Evolutionary conservation across 2,113 vertebrate genomes (phyloP), one percentile per base, ranked within the genome.

Genomic region (Anser brachyrhynchus): DNA sequence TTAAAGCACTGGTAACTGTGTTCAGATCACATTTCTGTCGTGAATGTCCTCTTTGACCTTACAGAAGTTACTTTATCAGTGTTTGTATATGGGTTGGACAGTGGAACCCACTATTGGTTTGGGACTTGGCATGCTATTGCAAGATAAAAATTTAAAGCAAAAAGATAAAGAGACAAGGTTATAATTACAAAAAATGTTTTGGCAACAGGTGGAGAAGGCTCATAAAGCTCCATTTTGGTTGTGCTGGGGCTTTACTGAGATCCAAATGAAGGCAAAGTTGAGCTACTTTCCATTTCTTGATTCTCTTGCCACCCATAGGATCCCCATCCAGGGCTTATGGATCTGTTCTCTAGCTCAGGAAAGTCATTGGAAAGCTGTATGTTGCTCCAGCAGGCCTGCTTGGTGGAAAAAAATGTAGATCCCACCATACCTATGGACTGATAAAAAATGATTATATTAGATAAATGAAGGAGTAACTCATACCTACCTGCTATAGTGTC

Each of bases 41-140:
- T 18, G 7, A 70, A 51, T 37, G 88, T 94, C 95, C 86, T 92
- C 39, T 89, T 67, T 93, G 88, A 93, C 93, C 92, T 94, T 89
- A 31, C 59, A 69, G 9, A 9, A 83, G 76, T 84, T 55, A 57
- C 75, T 92, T 90, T 94, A 90, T 92, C 93, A 37, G 51, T 87
- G 70, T 94, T 92, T 95, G 86, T 82, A 41, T 11, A 0, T 4
- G 4, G 46, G 4, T 0, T 31, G 52, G 70, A 91, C 88, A 69
- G 51, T 87, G 52, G 80, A 65, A 87, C 5, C 0, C 3, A 9
- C 41, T 79, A 55, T 89, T 89, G 62, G 70, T 79, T 93, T 75
- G 72, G 89, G 66, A 61, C 83, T 84, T n/a, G 59, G 44, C 0
- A 44, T 93, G 86, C 69, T 87, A 11, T 10, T 69, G 77, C 58